Base-by-base conservation (phyloP, 2,888 invertebrate species). In the Hoplodrina ambigua region DNA sequence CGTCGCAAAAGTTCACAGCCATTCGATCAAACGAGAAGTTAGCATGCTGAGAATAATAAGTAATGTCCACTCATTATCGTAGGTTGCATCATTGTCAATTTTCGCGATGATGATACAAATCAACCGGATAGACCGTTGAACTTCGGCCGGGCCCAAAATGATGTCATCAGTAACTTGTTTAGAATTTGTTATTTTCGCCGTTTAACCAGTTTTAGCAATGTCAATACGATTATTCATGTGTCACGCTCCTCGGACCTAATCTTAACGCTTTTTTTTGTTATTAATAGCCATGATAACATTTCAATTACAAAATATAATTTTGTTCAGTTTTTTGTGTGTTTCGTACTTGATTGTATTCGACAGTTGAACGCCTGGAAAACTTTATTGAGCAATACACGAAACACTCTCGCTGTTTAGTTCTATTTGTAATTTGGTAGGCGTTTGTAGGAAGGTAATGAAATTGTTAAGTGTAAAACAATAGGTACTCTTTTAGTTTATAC, bases 121-220 rank as follows among this genome's bases (percentile, higher is more conserved):
- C 58, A 72, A 63, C 69, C 54, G 73, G 68, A 72, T 66, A 56
- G 60, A 75, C 60, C 63, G 57, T 67, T 80, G 75, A 83, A 82
- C 84, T 74, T 82, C 20, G 71, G 54, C 60, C 72, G 41, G 37
- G 30, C 69, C 72, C n/a, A 68, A 66, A 74, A 83, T 81, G 84
- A 84, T 84, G 81, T 80, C 79, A 83, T 74, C 50, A 1, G 7
- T 37, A 66, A 68, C 64, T 44, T 60, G 52, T 71, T 55, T 19
- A 59, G 19, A 19, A 71, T 71, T 72, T 81, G 72, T 74, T 61
- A 53, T 67, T 75, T 59, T 52, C 33, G 46, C 69, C 54, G 68
- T 72, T 66, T 52, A 75, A 84, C 76, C 56, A 68, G 78, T 82
- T 84, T 75, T 41, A 11, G 7, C 72, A 72, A 77, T 79, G 75